These are phyloP conservation scores for Platalea minor DNA, from an alignment of 2,797 vertebrate genomes.

Conservation along the genomic window DNA sequence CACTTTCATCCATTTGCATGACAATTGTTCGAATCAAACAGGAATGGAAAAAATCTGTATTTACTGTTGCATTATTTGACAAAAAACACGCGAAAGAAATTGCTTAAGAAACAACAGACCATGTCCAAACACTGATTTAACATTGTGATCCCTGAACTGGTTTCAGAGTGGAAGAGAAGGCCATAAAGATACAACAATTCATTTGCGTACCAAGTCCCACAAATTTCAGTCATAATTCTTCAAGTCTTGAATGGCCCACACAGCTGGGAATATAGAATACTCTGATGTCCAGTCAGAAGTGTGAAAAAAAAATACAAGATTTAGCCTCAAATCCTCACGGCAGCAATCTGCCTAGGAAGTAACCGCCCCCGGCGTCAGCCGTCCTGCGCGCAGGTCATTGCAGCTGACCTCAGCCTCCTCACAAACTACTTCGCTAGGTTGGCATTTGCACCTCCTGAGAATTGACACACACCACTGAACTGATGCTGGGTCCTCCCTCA, in stretches of 20 bases:
- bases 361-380: accelerated
- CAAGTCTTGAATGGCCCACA: neutral
- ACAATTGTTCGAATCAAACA: neutral
- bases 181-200: neutral
- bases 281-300: neutral
- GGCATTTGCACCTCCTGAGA: neutral
- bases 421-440: neutral
- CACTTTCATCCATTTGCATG: neutral
- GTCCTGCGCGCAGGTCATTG: neutral
- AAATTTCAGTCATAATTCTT: neutral
- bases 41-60: neutral
- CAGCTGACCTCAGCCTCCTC: neutral
- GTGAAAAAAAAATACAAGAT: neutral
- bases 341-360: neutral
- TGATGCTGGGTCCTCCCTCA: neutral
- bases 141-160: neutral
- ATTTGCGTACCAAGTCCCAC: neutral
- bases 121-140: neutral
- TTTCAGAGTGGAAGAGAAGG: neutral
- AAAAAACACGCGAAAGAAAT: neutral
- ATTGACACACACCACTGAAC: neutral
- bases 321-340: neutral
- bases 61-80: neutral
- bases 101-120: neutral
- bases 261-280: neutral